Conservation (phyloP, 2,797 vertebrate genomes). For the Danionella dracula region DNA sequence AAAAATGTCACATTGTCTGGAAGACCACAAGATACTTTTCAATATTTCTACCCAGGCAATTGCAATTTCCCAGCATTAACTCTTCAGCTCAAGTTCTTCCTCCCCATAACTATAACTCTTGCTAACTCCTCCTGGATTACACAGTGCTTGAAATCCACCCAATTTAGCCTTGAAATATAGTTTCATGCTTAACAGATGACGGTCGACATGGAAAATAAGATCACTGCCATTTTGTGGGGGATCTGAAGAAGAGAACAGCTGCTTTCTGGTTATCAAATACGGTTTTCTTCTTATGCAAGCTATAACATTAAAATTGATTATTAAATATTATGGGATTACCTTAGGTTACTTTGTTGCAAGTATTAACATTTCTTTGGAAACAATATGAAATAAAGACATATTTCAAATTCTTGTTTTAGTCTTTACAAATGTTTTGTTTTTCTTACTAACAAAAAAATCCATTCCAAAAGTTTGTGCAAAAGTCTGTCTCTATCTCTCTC, state of each 20-base stretch:
- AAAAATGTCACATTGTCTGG: neutral
- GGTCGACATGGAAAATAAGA: conserved; percentile 19
- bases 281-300: neutral
- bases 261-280: neutral
- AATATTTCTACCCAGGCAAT: conserved; percentile 5
- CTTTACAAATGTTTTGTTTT: no score
- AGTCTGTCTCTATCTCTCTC: no score
- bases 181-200: conserved; percentile 5
- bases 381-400: no score
- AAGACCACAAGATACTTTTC: neutral
- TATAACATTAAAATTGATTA: neutral
- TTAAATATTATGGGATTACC: no score
- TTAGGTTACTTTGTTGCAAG: no score
- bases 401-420: no score
- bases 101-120: conserved; percentile 18
- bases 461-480: no score
- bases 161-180: conserved; percentile 25
- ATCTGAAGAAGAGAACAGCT: neutral
- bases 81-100: conserved; percentile 12
- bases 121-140: conserved; percentile 20
- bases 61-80: conserved; percentile 17
- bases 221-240: neutral
- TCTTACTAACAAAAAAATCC: no score
- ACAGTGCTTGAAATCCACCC: conserved; percentile 24
- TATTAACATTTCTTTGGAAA: no score